phyloP scores from a whole-genome alignment of 2,113 vertebrate genomes.

The Sterrhoptilus dennistouni region DNA sequence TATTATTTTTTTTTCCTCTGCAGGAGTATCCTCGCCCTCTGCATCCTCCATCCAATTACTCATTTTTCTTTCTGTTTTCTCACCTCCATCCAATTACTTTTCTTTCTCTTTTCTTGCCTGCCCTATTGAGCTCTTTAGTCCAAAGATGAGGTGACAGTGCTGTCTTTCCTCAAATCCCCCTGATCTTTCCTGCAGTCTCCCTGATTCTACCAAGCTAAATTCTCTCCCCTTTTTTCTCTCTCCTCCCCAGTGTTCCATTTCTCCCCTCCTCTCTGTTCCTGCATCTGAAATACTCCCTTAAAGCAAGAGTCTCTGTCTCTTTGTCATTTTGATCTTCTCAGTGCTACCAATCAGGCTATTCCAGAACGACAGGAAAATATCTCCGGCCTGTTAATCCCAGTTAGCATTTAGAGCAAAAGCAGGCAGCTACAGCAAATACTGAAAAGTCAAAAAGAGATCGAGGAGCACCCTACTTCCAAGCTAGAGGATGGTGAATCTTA shows the following conservation, averaged over 20 bases:
- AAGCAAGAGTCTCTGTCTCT: conserved; percentile 22
- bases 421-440: neutral
- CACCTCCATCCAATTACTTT: neutral
- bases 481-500: neutral
- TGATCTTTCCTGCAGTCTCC: neutral
- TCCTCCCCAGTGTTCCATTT: neutral
- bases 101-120: neutral
- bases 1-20: neutral
- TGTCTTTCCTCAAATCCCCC: neutral
- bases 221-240: neutral
- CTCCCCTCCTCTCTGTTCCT: neutral
- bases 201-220: neutral
- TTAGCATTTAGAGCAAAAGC: neutral
- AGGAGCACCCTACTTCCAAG: neutral
- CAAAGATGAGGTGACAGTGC: neutral
- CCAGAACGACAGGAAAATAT: conserved; percentile 46
- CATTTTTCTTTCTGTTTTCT: neutral
- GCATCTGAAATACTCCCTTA: conserved; percentile 27
- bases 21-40: neutral
- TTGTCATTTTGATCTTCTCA: conserved; percentile 52
- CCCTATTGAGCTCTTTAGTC: neutral
- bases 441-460: neutral
- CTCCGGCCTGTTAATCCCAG: conserved; percentile 20
- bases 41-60: neutral
- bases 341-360: neutral